Conservation (phyloP, 2,113 vertebrate species). For the Tympanuchus pallidicinctus region DNA sequence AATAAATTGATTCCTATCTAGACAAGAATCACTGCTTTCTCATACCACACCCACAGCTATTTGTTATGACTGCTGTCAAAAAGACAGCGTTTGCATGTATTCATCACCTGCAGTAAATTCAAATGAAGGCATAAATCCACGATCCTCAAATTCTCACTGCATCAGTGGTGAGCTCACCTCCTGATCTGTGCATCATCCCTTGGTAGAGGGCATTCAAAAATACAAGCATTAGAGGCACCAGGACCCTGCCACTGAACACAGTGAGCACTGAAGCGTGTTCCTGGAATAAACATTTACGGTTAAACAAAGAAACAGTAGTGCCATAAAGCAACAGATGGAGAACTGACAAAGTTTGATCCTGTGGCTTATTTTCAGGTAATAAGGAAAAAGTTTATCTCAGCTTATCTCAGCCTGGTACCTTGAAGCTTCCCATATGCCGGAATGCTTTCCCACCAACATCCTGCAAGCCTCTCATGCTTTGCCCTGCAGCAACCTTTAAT, state of each 20-base stretch:
- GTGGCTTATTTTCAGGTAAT: background rate
- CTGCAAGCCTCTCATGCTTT: background rate
- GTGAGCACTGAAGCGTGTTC: accelerated
- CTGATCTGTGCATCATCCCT: background rate
- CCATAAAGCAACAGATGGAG: background rate
- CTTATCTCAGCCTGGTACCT: background rate
- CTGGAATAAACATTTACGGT: background rate
- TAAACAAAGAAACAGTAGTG: background rate
- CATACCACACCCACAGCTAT: background rate
- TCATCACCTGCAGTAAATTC: conserved; percentile 3
- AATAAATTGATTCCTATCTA: background rate
- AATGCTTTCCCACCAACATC: background rate
- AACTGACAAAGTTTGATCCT: background rate
- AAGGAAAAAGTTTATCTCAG: background rate
- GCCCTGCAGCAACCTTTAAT: background rate
- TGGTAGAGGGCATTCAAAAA: background rate
- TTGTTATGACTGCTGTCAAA: background rate
- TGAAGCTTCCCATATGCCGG: background rate
- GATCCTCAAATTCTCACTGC: background rate
- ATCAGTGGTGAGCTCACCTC: background rate
- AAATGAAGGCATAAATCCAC: background rate
- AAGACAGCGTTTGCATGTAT: background rate
- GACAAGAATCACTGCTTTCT: background rate
- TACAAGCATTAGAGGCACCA: background rate
- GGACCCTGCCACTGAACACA: background rate